Conservation (phyloP, 1,140 invertebrate species). For the Ostrea denselamellosa region DNA sequence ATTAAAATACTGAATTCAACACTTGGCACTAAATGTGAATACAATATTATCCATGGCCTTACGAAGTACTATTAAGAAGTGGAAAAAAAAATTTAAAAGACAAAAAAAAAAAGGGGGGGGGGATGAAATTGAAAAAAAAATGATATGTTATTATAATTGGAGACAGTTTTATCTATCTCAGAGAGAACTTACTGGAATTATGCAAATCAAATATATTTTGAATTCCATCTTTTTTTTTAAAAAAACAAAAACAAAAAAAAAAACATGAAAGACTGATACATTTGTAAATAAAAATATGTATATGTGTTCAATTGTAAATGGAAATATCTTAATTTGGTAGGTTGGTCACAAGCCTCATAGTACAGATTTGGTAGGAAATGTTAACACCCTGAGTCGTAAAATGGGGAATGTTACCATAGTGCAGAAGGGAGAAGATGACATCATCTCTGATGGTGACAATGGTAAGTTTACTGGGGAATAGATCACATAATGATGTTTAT, state of each 20-base stretch:
- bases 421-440: constrained; percentile 88
- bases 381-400: constrained; percentile 77
- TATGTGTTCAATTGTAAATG: too few species aligned
- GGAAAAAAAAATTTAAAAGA: neutral
- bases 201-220: neutral
- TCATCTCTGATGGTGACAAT: constrained; percentile 86
- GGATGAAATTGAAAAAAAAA: neutral
- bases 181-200: neutral
- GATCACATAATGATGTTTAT: neutral
- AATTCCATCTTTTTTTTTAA: too few species aligned
- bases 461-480: constrained; percentile 68
- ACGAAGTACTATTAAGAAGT: neutral
- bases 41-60: neutral
- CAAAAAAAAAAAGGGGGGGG: neutral
- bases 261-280: too few species aligned
- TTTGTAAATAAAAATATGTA: too few species aligned
- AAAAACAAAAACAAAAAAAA: too few species aligned
- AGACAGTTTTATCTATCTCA: neutral
- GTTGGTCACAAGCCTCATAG: constrained; percentile 57
- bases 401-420: constrained; percentile 87
- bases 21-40: too few species aligned
- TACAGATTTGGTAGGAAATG: constrained; percentile 64
- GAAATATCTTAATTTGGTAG: neutral
- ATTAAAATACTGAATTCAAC: neutral
- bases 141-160: neutral